Evolutionary conservation across 2,113 vertebrate genomes (phyloP).

Genomic region (Catagonus wagneri): DNA sequence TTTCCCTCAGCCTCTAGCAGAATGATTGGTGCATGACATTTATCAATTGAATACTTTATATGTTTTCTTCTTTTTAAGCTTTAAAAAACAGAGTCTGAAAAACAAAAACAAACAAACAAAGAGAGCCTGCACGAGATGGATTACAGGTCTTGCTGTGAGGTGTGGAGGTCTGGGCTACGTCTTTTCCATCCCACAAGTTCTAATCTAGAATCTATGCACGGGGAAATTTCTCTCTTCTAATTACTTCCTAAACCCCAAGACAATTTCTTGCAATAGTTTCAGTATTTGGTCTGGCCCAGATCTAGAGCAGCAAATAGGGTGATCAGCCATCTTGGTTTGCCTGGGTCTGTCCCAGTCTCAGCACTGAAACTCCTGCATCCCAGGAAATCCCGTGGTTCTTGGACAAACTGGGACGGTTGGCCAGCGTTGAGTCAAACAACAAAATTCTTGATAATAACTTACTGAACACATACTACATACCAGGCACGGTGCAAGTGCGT

Average conservation of each 20-base stretch:
- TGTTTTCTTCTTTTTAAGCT: neutral
- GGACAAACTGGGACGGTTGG: neutral
- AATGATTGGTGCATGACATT: neutral
- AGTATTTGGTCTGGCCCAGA: slow-evolving; percentile 1
- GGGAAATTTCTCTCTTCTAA: neutral
- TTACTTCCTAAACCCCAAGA: neutral
- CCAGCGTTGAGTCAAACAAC: neutral
- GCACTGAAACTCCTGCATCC: neutral
- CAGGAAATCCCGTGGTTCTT: neutral
- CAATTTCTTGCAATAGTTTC: neutral
- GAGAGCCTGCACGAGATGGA: neutral
- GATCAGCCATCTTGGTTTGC: neutral
- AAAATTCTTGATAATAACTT: neutral
- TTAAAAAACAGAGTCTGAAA: neutral
- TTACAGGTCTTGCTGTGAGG: neutral
- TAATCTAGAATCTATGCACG: neutral
- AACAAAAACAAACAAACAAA: neutral
- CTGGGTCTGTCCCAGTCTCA: neutral
- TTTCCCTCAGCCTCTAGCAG: neutral
- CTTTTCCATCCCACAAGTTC: neutral
- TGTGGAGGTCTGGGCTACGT: neutral
- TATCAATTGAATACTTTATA: neutral
- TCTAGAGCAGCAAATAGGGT: neutral
- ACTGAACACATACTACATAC: neutral
- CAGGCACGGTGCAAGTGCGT: neutral